These are phyloP conservation scores for Colossoma macropomum DNA, from an alignment of 2,113 vertebrate species.

Conservation along the genomic window DNA sequence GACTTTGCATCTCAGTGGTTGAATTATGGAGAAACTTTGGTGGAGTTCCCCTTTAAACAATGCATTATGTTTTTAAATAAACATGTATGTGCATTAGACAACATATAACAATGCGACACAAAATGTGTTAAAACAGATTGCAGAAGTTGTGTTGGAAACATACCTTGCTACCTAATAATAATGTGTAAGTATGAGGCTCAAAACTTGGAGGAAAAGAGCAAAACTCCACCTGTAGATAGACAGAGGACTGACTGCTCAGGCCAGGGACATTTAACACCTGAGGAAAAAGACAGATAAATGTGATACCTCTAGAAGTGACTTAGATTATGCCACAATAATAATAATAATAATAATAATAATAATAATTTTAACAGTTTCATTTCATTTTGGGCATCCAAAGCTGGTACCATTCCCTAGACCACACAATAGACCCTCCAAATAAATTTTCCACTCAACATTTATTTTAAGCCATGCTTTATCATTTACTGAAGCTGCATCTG, in stretches of 20 bases:
- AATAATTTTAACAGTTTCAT: not conserved
- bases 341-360: not conserved
- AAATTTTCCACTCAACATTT: not conserved
- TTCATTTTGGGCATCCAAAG: not conserved
- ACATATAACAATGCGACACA: too few species aligned
- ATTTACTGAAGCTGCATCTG: not conserved
- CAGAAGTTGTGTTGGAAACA: not conserved
- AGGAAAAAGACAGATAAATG: not conserved
- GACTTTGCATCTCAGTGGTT: too few species aligned
- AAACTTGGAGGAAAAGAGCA: conserved; percentile 23
- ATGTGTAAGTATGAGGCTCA: conserved; percentile 37
- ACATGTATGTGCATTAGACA: too few species aligned
- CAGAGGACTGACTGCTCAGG: not conserved
- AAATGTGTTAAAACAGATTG: too few species aligned
- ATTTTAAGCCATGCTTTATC: not conserved
- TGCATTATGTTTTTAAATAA: too few species aligned
- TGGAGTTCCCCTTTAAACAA: too few species aligned
- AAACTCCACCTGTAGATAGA: conserved; percentile 47
- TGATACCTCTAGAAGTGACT: not conserved
- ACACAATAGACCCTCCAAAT: not conserved
- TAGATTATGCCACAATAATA: not conserved
- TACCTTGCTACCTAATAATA: conserved; percentile 47
- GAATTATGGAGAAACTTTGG: too few species aligned
- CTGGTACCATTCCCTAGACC: not conserved
- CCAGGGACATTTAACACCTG: conserved; percentile 23